A percentile compares a stretch with the other conserved stretches of the same genome.
These are phyloP conservation scores for Drosophila lutescens DNA, from an alignment of 2,888 invertebrate genomes.

Conservation along the genomic window DNA sequence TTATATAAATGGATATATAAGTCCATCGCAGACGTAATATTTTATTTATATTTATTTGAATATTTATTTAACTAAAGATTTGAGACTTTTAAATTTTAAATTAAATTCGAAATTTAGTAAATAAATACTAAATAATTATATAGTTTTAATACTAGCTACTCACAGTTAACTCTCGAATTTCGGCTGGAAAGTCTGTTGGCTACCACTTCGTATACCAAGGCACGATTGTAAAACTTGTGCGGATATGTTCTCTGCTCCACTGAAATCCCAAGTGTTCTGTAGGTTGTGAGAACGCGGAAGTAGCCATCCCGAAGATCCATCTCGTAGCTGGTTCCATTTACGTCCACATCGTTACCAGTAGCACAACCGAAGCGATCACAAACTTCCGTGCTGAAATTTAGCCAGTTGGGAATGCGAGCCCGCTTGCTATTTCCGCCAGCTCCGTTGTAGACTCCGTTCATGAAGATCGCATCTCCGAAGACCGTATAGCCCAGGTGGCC, in stretches of 20 bases:
- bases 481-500: conserved; percentile 87
- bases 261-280: conserved; percentile 40
- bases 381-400: conserved; percentile 83
- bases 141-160: conserved; percentile 8
- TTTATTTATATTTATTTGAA: too few relatives aligned
- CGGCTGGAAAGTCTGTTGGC: conserved; percentile 31
- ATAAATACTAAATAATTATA: not conserved
- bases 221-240: conserved; percentile 84
- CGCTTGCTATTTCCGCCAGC: conserved; percentile 86
- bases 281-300: conserved; percentile 48
- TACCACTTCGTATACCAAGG: conserved; percentile 82
- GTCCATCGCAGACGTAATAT: too few relatives aligned
- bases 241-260: conserved; percentile 80
- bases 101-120: too few relatives aligned
- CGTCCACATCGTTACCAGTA: conserved; percentile 43
- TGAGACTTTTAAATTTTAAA: too few relatives aligned
- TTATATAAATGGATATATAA: too few relatives aligned
- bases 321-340: conserved; percentile 48
- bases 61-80: too few relatives aligned
- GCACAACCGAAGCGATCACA: conserved; percentile 60
- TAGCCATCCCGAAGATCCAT: conserved; percentile 64
- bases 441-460: conserved; percentile 87
- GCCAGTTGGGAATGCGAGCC: conserved; percentile 87
- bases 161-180: conserved; percentile 22
- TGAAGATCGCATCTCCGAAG: conserved; percentile 86